These are phyloP conservation scores for Sylvicola cinctus DNA, from an alignment of 2,888 invertebrate genomes.

Conservation along the genomic window DNA sequence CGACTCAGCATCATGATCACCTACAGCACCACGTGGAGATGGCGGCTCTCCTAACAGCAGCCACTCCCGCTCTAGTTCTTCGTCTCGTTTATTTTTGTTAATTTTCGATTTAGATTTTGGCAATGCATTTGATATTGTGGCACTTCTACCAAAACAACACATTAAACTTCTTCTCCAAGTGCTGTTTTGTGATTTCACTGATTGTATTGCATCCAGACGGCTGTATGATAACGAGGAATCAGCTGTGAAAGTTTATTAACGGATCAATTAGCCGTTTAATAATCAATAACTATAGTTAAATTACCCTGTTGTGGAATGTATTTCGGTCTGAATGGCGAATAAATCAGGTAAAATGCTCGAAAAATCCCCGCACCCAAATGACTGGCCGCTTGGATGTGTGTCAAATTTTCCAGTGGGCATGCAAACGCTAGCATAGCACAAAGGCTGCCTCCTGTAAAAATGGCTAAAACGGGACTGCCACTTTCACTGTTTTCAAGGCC, in stretches of 20 bases:
- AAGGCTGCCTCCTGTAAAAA: slow-evolving; percentile 31
- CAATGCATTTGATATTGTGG: slow-evolving; percentile 7
- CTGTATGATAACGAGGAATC: neutral
- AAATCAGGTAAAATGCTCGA: slow-evolving; percentile 21
- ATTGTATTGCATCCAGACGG: neutral
- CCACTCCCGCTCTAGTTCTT: slow-evolving; percentile 24
- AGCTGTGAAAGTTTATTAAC: neutral
- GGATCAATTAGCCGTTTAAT: no score
- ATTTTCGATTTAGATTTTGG: slow-evolving; percentile 14
- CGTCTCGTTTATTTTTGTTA: slow-evolving; percentile 15
- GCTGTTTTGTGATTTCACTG: no score
- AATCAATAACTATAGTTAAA: no score
- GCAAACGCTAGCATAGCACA: slow-evolving; percentile 34
- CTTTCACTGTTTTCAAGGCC: slow-evolving; percentile 30
- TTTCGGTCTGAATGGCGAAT: slow-evolving; percentile 22
- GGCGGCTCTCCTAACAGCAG: slow-evolving; percentile 24
- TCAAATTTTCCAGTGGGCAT: slow-evolving; percentile 31
- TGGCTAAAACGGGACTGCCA: slow-evolving; percentile 32
- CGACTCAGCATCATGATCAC: slow-evolving; percentile 19
- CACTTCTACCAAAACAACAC: slow-evolving; percentile 6
- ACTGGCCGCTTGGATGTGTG: slow-evolving; percentile 24
- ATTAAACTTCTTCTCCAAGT: slow-evolving; percentile 2
- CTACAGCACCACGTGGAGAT: slow-evolving; percentile 16
- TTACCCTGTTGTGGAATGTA: slow-evolving; percentile 12
- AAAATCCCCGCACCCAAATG: slow-evolving; percentile 19